Evolutionary conservation across 2,888 invertebrate genomes (phyloP), one percentile per base, ranked within the genome.

Genomic region (Pseudanteris insignis): DNA sequence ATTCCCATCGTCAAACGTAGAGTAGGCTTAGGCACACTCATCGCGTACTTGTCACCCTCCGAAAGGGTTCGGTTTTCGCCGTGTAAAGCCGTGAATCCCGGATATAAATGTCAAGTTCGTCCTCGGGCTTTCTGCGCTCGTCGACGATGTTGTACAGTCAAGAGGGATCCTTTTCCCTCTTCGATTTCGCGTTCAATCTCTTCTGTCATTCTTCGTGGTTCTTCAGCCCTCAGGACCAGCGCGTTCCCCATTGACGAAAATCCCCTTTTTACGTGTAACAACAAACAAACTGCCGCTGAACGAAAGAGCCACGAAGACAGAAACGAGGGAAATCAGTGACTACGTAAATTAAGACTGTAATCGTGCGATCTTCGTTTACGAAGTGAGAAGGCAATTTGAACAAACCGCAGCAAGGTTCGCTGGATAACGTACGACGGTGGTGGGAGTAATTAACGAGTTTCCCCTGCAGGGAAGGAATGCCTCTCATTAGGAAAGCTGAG

Each of bases 41-140:
- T 48, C 53, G 30, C 43, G 26, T 43, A 51, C 40, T 47, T 53
- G 32, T 29, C 57, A 64, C 53, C 57, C 64, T 44, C 26, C 30
- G 46, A 57, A 64, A 64, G 60, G 60, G 64, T 60, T 63, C 34
- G 50, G 21, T 51, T 50, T 60, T 46, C 36, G 28, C 59, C 67
- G 75, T 77, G 79, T 69, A 78, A 79, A 79, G 76, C 78, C 78
- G 79, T 74, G 77, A 79, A 79, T 79, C 76, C 75, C 75, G 70
- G 70, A 73, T 75, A 77, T 75, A 78, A 79, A 79, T 76, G 79
- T 79, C 78, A 76, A 78, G 72, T 77, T 77, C 72, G 73, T 64
- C 71, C 71, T 70, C 75, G 73, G 71, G 61, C 66, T 69, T 67
- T 55, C 36, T 51, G 58, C 55, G 33, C 63, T 58, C 61, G 62